A percentile compares a stretch with the other conserved stretches of the same genome.
phyloP scores from a whole-genome alignment of 2,113 vertebrate genomes.

The Hepsetus odoe region DNA sequence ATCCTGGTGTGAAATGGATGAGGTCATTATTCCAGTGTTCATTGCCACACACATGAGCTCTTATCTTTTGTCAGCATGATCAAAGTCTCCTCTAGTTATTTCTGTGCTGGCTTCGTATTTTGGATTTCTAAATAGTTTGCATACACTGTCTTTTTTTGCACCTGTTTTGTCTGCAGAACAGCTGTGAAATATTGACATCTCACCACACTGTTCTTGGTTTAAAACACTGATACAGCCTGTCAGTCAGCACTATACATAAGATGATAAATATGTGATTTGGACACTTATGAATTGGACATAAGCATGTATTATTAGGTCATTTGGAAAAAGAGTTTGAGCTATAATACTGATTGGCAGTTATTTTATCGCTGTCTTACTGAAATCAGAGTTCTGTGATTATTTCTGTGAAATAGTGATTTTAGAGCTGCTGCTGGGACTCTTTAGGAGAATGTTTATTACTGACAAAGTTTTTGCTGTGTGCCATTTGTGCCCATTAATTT shows the following conservation, averaged over 20 bases:
- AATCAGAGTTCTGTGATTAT: background rate
- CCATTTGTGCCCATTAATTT: background rate
- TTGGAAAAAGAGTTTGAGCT: background rate
- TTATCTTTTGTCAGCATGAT: constrained; percentile 34
- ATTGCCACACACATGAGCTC: background rate
- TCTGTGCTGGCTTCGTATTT: constrained; percentile 23
- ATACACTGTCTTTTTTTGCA: background rate
- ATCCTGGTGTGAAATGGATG: constrained; percentile 42
- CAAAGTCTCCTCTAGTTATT: constrained; percentile 43
- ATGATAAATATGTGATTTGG: too few relatives aligned
- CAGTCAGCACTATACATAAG: background rate
- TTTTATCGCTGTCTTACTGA: constrained; percentile 36
- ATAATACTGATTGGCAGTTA: background rate
- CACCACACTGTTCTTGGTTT: background rate
- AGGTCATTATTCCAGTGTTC: constrained; percentile 38
- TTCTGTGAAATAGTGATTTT: background rate
- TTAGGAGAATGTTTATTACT: background rate
- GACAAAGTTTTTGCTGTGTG: background rate
- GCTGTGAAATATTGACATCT: background rate
- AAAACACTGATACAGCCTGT: background rate
- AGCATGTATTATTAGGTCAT: background rate
- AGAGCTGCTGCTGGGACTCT: background rate
- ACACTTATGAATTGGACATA: background rate
- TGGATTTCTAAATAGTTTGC: constrained; percentile 1
- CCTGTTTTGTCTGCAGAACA: constrained; percentile 11